These are phyloP conservation scores for Trichogramma evanescens DNA, from an alignment of 2,888 invertebrate genomes.

Conservation along the genomic window DNA sequence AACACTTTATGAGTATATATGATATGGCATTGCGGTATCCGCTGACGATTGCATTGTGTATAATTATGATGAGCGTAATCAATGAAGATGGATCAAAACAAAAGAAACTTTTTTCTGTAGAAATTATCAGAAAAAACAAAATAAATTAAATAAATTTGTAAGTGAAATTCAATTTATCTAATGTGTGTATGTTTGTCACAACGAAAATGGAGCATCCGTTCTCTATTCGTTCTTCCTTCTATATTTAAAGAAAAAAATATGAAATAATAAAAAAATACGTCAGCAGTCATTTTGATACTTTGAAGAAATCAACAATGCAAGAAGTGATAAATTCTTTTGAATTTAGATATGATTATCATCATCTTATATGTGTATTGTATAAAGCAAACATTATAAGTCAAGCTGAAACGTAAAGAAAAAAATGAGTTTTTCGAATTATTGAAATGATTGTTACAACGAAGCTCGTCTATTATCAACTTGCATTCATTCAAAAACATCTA, in stretches of 20 bases:
- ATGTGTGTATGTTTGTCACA: constrained; percentile 18
- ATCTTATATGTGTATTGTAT: too few relatives aligned
- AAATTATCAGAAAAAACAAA: constrained; percentile 11
- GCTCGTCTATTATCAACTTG: constrained; percentile 19
- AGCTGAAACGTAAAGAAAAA: too few relatives aligned
- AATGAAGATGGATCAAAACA: too few relatives aligned
- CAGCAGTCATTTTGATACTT: constrained; percentile 14
- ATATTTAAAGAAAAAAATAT: not conserved
- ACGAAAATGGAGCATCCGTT: constrained; percentile 9
- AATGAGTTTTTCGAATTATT: constrained; percentile 11
- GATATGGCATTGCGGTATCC: not conserved
- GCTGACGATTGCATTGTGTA: constrained; percentile 13
- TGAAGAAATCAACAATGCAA: constrained; percentile 1
- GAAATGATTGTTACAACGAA: constrained; percentile 9
- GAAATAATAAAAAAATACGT: not conserved
- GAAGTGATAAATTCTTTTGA: not conserved
- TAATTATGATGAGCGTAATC: constrained; percentile 14
- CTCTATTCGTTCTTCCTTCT: constrained; percentile 17
- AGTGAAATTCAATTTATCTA: constrained; percentile 19
- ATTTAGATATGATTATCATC: not conserved
- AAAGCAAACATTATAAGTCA: too few relatives aligned
- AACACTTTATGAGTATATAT: constrained; percentile 13
- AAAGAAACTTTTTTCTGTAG: constrained; percentile 18
- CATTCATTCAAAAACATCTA: constrained; percentile 17
- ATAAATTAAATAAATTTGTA: constrained; percentile 22